phyloP scores from a whole-genome alignment of 2,797 vertebrate species.

The Gallinago nigripennis region DNA sequence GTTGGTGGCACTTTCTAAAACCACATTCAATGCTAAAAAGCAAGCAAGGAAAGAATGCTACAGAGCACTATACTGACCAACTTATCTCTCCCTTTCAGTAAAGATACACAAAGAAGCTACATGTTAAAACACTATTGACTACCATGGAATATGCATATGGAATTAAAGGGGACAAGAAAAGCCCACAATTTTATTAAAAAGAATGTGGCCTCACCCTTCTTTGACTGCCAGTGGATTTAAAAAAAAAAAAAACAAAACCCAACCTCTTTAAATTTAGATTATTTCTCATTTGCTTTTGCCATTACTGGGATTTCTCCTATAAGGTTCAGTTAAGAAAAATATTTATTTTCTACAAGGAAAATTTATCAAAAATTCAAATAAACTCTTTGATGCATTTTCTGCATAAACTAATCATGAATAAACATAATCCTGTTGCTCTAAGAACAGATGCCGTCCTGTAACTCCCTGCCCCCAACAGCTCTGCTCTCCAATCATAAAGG shows the following conservation, averaged over 20 bases:
- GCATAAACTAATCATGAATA: conserved; percentile 72
- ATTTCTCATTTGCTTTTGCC: conserved; percentile 60
- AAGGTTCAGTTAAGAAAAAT: conserved; percentile 68
- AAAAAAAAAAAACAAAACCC: not conserved
- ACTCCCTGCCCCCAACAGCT: conserved; percentile 37
- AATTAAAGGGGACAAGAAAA: conserved; percentile 24
- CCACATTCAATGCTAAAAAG: conserved; percentile 11
- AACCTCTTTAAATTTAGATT: conserved; percentile 54
- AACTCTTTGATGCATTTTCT: conserved; percentile 65
- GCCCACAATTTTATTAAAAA: not conserved
- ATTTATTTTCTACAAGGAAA: conserved; percentile 62
- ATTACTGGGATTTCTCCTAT: conserved; percentile 49
- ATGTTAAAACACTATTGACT: not conserved
- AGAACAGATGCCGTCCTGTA: conserved; percentile 63
- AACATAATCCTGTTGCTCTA: conserved; percentile 67
- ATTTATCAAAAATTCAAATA: conserved; percentile 73
- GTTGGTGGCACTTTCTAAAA: conserved; percentile 27
- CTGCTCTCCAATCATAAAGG: conserved; percentile 53
- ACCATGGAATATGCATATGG: not conserved
- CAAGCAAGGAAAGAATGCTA: not conserved
- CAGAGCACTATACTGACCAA: not conserved
- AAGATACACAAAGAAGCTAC: not conserved
- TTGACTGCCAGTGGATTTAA: not conserved
- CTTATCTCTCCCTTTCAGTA: conserved; percentile 22
- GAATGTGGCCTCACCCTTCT: not conserved